Percentiles rank a stretch among this genome's conserved stretches.
These are phyloP conservation scores for Brachirus orientalis DNA, from an alignment of 2,113 vertebrate genomes.

Conservation along the genomic window DNA sequence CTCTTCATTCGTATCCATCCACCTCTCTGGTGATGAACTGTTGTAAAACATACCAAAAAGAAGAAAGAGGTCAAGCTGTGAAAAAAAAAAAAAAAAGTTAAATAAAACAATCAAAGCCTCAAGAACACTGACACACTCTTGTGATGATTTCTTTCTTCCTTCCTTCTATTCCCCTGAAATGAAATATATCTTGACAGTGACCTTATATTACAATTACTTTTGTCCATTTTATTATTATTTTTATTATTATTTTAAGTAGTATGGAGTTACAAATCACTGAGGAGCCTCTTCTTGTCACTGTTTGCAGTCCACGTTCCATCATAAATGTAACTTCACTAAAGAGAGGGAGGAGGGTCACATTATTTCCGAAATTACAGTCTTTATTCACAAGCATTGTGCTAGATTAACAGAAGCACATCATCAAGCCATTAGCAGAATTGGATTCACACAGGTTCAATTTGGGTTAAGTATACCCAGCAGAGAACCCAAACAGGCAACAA, in stretches of 20 bases:
- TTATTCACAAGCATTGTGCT: conserved; percentile 38
- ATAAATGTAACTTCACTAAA: conserved; percentile 1
- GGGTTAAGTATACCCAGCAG: conserved; percentile 75
- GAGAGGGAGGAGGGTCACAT: background rate
- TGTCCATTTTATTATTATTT: background rate
- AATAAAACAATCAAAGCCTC: conserved; percentile 49
- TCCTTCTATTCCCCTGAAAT: background rate
- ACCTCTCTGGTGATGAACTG: conserved; percentile 70
- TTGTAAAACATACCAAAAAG: conserved; percentile 76
- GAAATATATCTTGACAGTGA: background rate
- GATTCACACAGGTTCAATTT: conserved; percentile 73
- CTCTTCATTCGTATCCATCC: conserved; percentile 16
- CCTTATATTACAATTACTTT: too few relatives aligned
- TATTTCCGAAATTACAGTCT: conserved; percentile 19
- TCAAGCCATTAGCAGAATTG: conserved; percentile 69
- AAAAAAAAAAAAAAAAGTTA: conserved; percentile 72
- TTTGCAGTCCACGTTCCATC: background rate
- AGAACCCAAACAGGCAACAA: conserved; percentile 45
- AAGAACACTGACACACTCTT: conserved; percentile 33
- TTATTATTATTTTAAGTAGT: background rate
- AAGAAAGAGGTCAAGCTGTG: conserved; percentile 81
- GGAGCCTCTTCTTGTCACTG: background rate
- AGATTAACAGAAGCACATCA: conserved; percentile 40
- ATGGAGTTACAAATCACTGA: background rate
- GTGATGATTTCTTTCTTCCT: conserved; percentile 11